Percentiles rank a stretch among this genome's conserved stretches.
These are phyloP conservation scores for Spodoptera exigua DNA, from an alignment of 2,888 invertebrate species.

Conservation along the genomic window DNA sequence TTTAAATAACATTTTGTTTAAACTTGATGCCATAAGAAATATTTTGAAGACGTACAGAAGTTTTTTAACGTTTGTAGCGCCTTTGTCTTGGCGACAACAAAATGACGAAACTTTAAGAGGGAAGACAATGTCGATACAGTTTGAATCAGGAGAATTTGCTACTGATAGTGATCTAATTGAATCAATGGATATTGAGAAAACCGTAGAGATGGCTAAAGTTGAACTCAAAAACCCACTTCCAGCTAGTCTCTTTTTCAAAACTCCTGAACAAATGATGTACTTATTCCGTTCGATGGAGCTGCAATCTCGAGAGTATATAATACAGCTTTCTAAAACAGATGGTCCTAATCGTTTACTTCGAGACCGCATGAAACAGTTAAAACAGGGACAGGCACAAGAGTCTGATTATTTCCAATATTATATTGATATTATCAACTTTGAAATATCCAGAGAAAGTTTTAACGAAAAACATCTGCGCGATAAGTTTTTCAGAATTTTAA, in stretches of 20 bases:
- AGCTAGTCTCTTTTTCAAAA: slow-evolving; percentile 73
- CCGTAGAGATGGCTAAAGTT: slow-evolving; percentile 75
- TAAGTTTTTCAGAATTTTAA: slow-evolving; percentile 83
- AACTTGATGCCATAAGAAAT: slow-evolving; percentile 80
- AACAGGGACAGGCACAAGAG: slow-evolving; percentile 75
- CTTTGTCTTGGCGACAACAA: slow-evolving; percentile 80
- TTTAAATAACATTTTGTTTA: slow-evolving; percentile 81
- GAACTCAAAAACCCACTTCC: slow-evolving; percentile 77
- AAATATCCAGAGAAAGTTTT: slow-evolving; percentile 76
- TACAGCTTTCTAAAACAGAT: slow-evolving; percentile 79
- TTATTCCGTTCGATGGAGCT: slow-evolving; percentile 83
- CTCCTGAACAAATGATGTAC: slow-evolving; percentile 79
- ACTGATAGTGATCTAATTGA: slow-evolving; percentile 83
- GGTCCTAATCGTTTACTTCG: slow-evolving; percentile 73
- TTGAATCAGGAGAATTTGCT: slow-evolving; percentile 77
- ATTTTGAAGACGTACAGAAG: slow-evolving; percentile 80
- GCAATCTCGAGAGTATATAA: slow-evolving; percentile 85
- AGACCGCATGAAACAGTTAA: slow-evolving; percentile 77
- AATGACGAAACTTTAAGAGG: slow-evolving; percentile 77
- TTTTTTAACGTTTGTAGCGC: slow-evolving; percentile 82
- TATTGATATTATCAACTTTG: slow-evolving; percentile 76
- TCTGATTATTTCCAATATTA: slow-evolving; percentile 84
- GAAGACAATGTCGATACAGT: slow-evolving; percentile 78
- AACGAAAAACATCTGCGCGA: slow-evolving; percentile 79
- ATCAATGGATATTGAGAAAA: slow-evolving; percentile 81